Base-by-base conservation (phyloP, 2,113 vertebrate genomes). In the Chionomys nivalis region DNA sequence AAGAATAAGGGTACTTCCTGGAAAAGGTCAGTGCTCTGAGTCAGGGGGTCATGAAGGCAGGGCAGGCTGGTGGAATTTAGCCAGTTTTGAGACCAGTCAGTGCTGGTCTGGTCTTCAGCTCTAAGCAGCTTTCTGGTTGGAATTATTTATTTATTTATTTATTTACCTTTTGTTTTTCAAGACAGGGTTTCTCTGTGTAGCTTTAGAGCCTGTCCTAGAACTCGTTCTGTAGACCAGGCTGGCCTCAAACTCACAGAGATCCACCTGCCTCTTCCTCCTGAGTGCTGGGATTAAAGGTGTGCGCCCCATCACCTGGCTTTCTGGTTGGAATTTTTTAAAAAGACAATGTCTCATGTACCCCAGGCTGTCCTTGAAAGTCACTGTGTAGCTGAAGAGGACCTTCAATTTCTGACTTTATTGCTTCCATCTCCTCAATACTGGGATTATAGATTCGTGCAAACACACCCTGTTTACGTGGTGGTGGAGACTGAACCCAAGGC, bases 11-110 rank as follows among this genome's bases (percentile, higher is more conserved):
- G 75, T 7, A 33, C 47, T 73, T 39, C 52, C 44, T 47, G n/a
- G 21, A 44, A 55, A n/a, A 61, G 9, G 16, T 52, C 39, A 14
- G 78, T 0, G 7, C 63, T 58, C 47, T 0, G 1, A 24, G 70
- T 28, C 12, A 5, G 44, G 33, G 1, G 31, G 21, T 17, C 23
- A 49, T 44, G 31, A 81, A 49, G 28, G 68, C 7, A 13, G 42
- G 76, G 39, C 23, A 58, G 44, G 55, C 28, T 33, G 13, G 33
- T 49, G 31, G 88, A 5, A 36, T 0, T 0, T 1, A 1, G 36
- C 24, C 31, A 79, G 28, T 39, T 55, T 7, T 0, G 24, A 87
- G 58, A 19, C 58, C 6, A 16, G 26, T 11, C 63, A 4, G 1
- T 33, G 13, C n/a, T 19, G 44, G 44, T 11, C n/a, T 19, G 49